Evolutionary conservation across 2,888 invertebrate species (phyloP).

Genomic region (Drosophila glabriapex): DNA sequence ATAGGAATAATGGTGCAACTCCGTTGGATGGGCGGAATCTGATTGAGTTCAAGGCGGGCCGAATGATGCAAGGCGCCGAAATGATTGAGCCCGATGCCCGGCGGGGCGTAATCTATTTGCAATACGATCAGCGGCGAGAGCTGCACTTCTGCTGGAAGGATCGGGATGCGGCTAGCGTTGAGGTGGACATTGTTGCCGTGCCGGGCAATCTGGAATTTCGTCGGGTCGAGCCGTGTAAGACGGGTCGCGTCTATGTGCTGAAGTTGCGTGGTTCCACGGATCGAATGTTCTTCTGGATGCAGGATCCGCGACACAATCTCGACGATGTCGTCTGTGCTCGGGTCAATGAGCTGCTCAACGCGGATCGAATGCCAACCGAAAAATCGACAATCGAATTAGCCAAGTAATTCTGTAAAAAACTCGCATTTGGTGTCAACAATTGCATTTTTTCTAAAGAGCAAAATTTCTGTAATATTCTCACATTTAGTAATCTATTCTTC

Average conservation of each 20-base stretch:
- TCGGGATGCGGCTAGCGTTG: slow-evolving; percentile 92
- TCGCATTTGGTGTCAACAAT: neutral
- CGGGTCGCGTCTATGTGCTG: slow-evolving; percentile 97
- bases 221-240: slow-evolving; percentile 96
- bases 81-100: slow-evolving; percentile 97
- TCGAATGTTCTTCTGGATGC: slow-evolving; percentile 99
- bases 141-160: slow-evolving; percentile 99
- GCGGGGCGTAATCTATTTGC: slow-evolving; percentile 97
- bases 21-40: slow-evolving; percentile 86
- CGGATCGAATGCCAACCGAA: slow-evolving; percentile 85
- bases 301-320: slow-evolving; percentile 97
- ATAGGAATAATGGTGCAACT: too few species aligned
- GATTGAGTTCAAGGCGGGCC: slow-evolving; percentile 97
- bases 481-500: too few species aligned
- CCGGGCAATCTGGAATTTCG: slow-evolving; percentile 99
- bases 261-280: slow-evolving; percentile 96
- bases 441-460: too few species aligned
- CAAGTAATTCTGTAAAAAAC: neutral
- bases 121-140: slow-evolving; percentile 96
- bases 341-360: slow-evolving; percentile 96
- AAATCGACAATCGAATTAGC: rapidly evolving
- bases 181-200: slow-evolving; percentile 98
- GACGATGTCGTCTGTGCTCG: slow-evolving; percentile 96
- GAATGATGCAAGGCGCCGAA: slow-evolving; percentile 94
- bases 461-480: too few species aligned